Conservation (phyloP, 2,113 vertebrate genomes). For the Aptenodytes patagonicus region DNA sequence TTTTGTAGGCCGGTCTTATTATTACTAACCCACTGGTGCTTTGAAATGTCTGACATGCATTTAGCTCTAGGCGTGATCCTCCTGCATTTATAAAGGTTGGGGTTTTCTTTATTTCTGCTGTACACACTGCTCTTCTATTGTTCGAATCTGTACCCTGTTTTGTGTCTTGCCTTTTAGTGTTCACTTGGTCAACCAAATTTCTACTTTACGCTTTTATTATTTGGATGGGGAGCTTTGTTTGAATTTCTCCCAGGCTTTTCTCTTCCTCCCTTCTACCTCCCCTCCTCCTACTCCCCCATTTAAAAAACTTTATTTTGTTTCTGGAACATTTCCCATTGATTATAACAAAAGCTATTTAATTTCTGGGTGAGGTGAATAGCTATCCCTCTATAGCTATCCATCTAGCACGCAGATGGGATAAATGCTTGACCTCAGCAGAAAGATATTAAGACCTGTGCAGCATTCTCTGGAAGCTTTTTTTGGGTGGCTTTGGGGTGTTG, state of each 20-base stretch:
- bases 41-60: not conserved
- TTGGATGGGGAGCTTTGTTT: not conserved
- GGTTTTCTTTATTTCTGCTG: not conserved
- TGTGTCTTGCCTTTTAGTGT: not conserved
- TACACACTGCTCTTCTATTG: not conserved
- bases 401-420: not conserved
- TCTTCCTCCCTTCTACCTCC: not conserved
- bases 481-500: not conserved
- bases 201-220: not conserved
- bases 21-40: not conserved
- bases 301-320: not conserved
- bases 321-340: not conserved
- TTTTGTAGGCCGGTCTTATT: not conserved
- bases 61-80: fast-evolving
- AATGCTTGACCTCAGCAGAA: not conserved
- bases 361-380: not conserved
- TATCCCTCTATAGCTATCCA: not conserved
- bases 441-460: not conserved
- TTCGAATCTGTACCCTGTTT: not conserved
- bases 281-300: no score
- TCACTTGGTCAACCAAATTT: not conserved
- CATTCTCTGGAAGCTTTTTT: not conserved
- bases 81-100: not conserved
- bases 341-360: not conserved
- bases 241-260: not conserved